Conservation (phyloP, 2,797 vertebrate species). For the Falco rusticolus region DNA sequence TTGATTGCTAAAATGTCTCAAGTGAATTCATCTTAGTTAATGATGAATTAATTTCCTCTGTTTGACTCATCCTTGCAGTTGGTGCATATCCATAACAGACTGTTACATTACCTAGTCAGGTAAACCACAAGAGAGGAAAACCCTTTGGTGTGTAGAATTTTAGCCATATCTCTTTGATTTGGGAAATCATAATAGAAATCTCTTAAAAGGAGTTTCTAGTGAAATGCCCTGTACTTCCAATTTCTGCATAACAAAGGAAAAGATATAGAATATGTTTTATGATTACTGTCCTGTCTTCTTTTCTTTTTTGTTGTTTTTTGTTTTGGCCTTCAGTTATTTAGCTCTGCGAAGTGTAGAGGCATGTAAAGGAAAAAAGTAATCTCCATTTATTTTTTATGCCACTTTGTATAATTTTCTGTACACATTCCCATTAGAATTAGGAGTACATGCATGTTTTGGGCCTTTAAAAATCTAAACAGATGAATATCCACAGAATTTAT, state of each 20-base stretch:
- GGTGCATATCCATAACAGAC: background rate
- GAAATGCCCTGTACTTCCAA: background rate
- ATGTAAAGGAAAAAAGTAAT: background rate
- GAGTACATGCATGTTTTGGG: background rate
- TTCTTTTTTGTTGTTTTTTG: background rate
- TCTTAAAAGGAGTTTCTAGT: background rate
- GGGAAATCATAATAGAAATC: background rate
- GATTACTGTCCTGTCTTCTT: background rate
- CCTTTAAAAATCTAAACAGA: background rate
- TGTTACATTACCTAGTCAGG: background rate
- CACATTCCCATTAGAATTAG: background rate
- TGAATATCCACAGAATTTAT: background rate
- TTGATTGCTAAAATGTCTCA: constrained; percentile 23
- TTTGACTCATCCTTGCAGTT: constrained; percentile 31
- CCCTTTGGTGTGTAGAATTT: background rate
- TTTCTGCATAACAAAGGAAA: background rate
- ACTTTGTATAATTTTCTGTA: background rate
- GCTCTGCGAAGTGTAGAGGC: background rate
- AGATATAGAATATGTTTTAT: background rate
- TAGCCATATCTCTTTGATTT: background rate
- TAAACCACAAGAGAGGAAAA: constrained; percentile 15
- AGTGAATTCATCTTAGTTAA: constrained; percentile 41
- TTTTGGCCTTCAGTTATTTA: background rate
- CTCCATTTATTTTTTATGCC: background rate
- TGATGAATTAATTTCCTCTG: constrained; percentile 60